Base-by-base conservation (phyloP, 2,113 vertebrate genomes). In the Scomber scombrus region DNA sequence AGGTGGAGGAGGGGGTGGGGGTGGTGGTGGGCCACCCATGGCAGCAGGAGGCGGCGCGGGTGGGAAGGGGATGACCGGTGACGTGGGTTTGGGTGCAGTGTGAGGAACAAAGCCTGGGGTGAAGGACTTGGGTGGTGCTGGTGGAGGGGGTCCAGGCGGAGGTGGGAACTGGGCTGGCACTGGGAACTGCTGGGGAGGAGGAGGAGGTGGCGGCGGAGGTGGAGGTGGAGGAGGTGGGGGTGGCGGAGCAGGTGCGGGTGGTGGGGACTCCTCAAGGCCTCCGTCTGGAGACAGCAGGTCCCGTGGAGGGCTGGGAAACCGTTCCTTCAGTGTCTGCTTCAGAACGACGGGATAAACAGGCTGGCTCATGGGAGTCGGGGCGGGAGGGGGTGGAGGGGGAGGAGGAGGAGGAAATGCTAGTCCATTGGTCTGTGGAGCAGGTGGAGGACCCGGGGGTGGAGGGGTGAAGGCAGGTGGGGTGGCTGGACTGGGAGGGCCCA, bases 301-400 rank as follows among this genome's bases (percentile, higher is more conserved):
- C n/a, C 94, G 92, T 6, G 95, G 95, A 0, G 95, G 91, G 18
- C 94, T 96, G 56, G 96, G 95, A 31, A 96, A 96, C 78, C 96
- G 94, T 3, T 96, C 94, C 69, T 90, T 88, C 49, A 92, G 74
- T 0, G 70, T 81, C 65, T 90, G 89, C 84, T 92, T 92, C 26
- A 92, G 78, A 15, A 91, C 88, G 14, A 64, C 89, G 19, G 80
- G 3, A 67, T 82, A 62, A 11, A 85, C 21, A 0, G 78, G 43
- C 3, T 85, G 78, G 51, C 34, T 83, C 52, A 71, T 45, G 16
- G 91, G 82, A 26, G 68, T 45, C 1, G 93, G 93, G 0, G 94
- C 95, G 0, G 93, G 89, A 10, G 0, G 93, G 10, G 88, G 75
- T 0, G 77, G 85, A 3, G 86, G 81, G 0, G 94, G 95, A 0